phyloP scores from a whole-genome alignment of 2,888 invertebrate genomes.

The Rotaria socialis region DNA sequence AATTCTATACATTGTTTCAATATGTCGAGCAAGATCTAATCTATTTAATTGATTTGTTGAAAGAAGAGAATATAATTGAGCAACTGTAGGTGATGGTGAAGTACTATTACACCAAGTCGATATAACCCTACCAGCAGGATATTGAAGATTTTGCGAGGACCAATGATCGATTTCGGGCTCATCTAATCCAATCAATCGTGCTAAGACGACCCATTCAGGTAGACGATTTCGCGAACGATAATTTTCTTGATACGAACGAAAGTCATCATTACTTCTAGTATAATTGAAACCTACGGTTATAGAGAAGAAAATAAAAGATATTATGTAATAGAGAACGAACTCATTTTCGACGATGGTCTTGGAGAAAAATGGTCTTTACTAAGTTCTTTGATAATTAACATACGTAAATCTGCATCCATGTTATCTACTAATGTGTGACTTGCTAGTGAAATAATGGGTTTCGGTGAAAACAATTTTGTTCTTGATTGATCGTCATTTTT shows the following conservation, averaged over 20 bases:
- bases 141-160: neutral
- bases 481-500: too few relatives aligned
- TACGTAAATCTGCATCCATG: neutral
- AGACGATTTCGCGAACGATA: too few relatives aligned
- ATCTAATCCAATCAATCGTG: neutral
- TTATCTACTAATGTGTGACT: neutral
- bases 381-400: slow-evolving; percentile 5
- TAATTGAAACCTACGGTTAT: neutral
- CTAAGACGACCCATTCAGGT: neutral
- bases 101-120: neutral
- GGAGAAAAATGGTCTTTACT: neutral
- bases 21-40: neutral
- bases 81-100: neutral
- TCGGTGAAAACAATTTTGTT: neutral
- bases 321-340: neutral
- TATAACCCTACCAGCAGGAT: neutral
- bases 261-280: neutral
- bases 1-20: neutral
- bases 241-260: neutral
- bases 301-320: too few relatives aligned
- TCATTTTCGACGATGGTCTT: neutral
- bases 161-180: neutral
- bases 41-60: neutral
- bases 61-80: neutral
- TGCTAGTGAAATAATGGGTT: neutral